phyloP scores from a whole-genome alignment of 2,113 vertebrate genomes.

The Oncorhynchus gorbuscha region DNA sequence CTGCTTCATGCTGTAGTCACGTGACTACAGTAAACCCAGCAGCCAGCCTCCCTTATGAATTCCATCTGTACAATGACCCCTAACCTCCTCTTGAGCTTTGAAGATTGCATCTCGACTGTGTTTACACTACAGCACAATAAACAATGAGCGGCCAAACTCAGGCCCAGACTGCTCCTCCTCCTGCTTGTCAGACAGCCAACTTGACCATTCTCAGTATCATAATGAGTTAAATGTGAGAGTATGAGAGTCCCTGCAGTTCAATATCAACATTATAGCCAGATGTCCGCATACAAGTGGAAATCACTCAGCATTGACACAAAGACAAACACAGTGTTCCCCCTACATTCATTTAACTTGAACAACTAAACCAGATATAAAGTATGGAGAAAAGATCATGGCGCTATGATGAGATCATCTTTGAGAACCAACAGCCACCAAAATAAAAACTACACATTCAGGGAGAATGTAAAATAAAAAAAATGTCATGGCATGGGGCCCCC shows the following conservation, averaged over 20 bases:
- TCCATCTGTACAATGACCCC: background rate
- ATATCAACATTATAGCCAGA: background rate
- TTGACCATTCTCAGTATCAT: background rate
- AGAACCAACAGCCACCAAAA: no score
- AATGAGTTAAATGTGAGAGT: conserved; percentile 13
- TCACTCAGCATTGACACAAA: background rate
- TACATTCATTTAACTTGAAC: no score
- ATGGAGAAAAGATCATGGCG: no score
- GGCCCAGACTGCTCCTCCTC: conserved; percentile 1
- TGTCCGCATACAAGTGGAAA: background rate
- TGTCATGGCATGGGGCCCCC: no score
- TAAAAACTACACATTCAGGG: no score
- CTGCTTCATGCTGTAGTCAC: background rate
- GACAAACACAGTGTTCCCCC: no score
- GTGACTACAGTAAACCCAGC: background rate
- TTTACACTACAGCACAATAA: conserved; percentile 34
- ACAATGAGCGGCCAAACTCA: conserved; percentile 27
- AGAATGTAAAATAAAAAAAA: no score
- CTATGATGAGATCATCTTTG: no score
- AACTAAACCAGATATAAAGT: no score
- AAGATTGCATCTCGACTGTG: conserved; percentile 3
- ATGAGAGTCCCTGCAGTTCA: background rate
- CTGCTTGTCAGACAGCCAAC: conserved; percentile 1
- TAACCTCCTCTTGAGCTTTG: conserved; percentile 1
- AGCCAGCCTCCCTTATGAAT: background rate